Conservation (phyloP, 2,113 vertebrate genomes). For the Periophthalmodon schlosseri region DNA sequence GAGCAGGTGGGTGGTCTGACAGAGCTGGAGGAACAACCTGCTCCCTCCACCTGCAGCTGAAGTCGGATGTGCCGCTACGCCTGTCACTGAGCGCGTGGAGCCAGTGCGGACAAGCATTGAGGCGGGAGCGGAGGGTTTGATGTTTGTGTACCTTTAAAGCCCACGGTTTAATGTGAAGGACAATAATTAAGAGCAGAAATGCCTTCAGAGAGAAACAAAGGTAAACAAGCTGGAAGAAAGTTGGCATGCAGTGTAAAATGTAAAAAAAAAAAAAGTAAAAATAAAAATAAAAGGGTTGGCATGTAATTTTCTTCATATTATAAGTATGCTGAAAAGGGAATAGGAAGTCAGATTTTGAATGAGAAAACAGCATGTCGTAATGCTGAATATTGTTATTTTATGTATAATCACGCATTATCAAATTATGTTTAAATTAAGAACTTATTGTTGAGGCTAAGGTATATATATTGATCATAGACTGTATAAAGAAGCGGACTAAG, state of each 20-base stretch:
- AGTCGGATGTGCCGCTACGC: constrained; percentile 35
- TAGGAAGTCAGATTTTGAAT: background rate
- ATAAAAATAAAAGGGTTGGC: background rate
- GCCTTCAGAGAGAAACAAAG: constrained; percentile 41
- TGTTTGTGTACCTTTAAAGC: constrained; percentile 28
- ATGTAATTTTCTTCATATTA: background rate
- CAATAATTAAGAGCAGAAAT: constrained; percentile 46
- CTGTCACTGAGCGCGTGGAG: constrained; percentile 42
- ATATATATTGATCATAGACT: no score
- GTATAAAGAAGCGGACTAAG: no score
- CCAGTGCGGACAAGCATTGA: constrained; percentile 25
- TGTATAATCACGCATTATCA: no score
- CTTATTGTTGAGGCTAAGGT: no score
- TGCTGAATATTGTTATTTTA: no score
- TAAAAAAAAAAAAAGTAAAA: background rate
- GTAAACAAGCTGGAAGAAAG: constrained; percentile 13
- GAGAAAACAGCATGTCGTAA: no score
- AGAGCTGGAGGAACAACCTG: constrained; percentile 49
- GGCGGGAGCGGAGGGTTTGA: constrained; percentile 19
- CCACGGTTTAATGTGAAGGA: constrained; percentile 40
- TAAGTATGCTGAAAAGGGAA: background rate
- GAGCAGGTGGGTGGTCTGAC: constrained; percentile 75
- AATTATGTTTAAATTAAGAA: no score
- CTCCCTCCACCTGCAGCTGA: constrained; percentile 31
- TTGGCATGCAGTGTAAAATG: background rate